These are phyloP conservation scores for Caerostris darwini DNA, from an alignment of 1,140 invertebrate genomes.

Conservation along the genomic window DNA sequence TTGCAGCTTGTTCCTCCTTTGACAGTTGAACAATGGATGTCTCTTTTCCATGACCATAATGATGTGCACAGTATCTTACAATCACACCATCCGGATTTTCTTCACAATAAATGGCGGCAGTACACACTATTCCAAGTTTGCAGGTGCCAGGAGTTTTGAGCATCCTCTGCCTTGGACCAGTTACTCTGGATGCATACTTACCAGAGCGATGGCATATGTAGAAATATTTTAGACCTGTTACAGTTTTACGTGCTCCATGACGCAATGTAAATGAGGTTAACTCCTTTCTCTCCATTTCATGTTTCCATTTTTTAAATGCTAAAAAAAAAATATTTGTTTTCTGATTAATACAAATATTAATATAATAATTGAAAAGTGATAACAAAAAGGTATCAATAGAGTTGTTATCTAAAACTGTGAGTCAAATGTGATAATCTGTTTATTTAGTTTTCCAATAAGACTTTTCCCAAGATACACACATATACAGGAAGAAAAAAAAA, in stretches of 20 bases:
- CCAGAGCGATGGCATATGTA: conserved; percentile 63
- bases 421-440: too few species aligned
- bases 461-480: too few species aligned
- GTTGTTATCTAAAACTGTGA: too few species aligned
- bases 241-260: conserved; percentile 6
- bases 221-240: conserved; percentile 12
- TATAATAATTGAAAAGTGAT: too few species aligned
- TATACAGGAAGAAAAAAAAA: too few species aligned
- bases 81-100: conserved; percentile 20
- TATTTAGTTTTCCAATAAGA: too few species aligned
- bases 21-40: conserved; percentile 49
- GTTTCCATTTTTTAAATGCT: conserved; percentile 66
- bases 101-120: conserved; percentile 39
- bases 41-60: conserved; percentile 71
- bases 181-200: not conserved
- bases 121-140: conserved; percentile 50
- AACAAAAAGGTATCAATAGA: too few species aligned
- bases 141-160: conserved; percentile 10
- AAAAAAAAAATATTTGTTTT: not conserved
- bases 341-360: too few species aligned
- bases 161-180: conserved; percentile 3
- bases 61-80: conserved; percentile 37
- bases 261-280: not conserved
- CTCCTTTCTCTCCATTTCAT: conserved; percentile 37
- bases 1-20: conserved; percentile 53